Base-by-base conservation (phyloP, 1,140 invertebrate genomes). In the Ctenoplectra terminalis region DNA sequence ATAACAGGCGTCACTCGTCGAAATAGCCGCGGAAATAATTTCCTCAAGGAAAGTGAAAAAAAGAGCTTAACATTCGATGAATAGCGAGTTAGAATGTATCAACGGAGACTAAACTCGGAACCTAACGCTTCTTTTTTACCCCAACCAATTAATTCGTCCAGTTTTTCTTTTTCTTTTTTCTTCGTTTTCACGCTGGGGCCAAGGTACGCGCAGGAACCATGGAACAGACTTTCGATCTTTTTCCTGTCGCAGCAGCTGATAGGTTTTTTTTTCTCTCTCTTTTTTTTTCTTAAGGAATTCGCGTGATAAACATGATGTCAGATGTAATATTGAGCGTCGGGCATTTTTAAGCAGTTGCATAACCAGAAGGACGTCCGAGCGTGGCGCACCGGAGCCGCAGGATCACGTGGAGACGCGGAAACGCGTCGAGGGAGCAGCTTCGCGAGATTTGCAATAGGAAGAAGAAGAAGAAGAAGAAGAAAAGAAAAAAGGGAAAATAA, bases 351-450 rank as follows among this genome's bases (percentile, higher is more conserved):
- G 37, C 72, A 31, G 72, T 81, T 81, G 79, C 72, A 64, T 81
- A 81, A 81, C 61, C 31, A 81, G 71, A 81, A 81, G 79, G 79
- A 81, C 72, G 72, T 23, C 58, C 77, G 76, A 61, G 40, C 37
- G 60, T n/a, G 77, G 67, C 26, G 43, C 20, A 17, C 31, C 58
- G 77, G n/a, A 46, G 69, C 70, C 34, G 58, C 50, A 66, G 79
- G 71, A 81, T 75, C 72, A 50, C 79, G 61, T 52, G 71, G 70
- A 81, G 64, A 69, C 64, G 67, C 66, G 66, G 71, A 75, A 81
- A 81, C 61, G 13, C 70, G 40, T 31, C 43, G n/a, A 11, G 17
- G 11, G 23, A 67, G 20, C 29, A 23, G 37, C 20, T 31, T 7
- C 48, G 29, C 13, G 56, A n/a, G 64, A 67, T 29, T 29, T 15